phyloP scores from a whole-genome alignment of 1,140 invertebrate genomes.

The Apis cerana region DNA sequence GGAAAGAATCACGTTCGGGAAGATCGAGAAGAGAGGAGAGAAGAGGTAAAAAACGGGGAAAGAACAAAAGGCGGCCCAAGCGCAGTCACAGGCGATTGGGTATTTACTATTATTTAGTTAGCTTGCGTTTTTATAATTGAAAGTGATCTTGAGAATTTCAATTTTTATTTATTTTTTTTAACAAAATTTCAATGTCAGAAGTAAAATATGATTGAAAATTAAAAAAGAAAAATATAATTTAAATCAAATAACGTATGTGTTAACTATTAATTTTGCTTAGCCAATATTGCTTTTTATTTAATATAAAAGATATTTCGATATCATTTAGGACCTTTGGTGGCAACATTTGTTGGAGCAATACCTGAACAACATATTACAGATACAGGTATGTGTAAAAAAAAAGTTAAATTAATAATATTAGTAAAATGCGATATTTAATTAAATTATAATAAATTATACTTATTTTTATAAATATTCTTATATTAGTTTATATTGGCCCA shows the following conservation, averaged over 20 bases:
- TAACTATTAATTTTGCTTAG: neutral
- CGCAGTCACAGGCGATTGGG: constrained; percentile 76
- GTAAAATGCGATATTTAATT: neutral
- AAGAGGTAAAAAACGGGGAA: constrained; percentile 74
- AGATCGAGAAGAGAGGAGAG: constrained; percentile 70
- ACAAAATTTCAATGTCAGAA: neutral
- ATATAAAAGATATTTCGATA: neutral
- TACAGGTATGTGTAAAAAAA: constrained; percentile 68
- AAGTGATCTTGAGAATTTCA: constrained; percentile 14
- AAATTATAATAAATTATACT: neutral
- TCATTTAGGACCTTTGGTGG: constrained; percentile 68
- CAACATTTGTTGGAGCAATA: constrained; percentile 74
- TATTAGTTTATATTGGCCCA: constrained; percentile 73
- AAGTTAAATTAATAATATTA: neutral
- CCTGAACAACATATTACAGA: constrained; percentile 74
- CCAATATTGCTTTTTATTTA: neutral
- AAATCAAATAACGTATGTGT: neutral
- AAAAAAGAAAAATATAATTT: neutral
- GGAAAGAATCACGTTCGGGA: constrained; percentile 60
- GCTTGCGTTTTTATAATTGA: constrained; percentile 35
- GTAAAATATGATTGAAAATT: neutral
- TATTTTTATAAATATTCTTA: neutral
- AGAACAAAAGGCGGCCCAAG: constrained; percentile 73
- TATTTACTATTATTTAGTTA: constrained; percentile 70
- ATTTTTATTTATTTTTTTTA: constrained; percentile 10